phyloP scores from a whole-genome alignment of 2,888 invertebrate genomes.

The Baccha elongata region DNA sequence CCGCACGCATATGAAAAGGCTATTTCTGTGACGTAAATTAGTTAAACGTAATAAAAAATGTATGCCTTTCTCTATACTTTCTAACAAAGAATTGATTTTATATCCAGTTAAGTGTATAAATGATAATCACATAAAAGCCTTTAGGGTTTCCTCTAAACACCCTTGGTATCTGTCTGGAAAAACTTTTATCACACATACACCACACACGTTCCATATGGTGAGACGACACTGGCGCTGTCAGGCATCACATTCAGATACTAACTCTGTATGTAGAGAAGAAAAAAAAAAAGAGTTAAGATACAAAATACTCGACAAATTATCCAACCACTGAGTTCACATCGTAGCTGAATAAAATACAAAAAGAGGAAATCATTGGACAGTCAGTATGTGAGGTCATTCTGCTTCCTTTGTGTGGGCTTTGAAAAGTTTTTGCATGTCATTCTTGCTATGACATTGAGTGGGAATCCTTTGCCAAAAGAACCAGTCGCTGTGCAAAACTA shows the following conservation, averaged over 20 bases:
- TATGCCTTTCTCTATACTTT: not conserved
- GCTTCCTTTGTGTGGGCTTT: conserved; percentile 18
- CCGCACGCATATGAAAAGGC: not conserved
- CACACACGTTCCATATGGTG: not conserved
- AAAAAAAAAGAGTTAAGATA: conserved; percentile 28
- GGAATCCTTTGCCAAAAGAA: not conserved
- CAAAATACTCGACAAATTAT: conserved; percentile 37
- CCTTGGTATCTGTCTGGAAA: conserved; percentile 18
- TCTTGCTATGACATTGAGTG: not conserved
- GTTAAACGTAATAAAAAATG: conserved; percentile 17
- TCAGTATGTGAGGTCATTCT: conserved; percentile 50
- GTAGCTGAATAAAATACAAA: conserved; percentile 2
- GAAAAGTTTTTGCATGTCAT: conserved; percentile 1
- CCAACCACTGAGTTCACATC: conserved; percentile 8
- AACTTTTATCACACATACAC: conserved; percentile 16
- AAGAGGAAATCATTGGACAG: conserved; percentile 16
- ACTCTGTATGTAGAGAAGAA: not conserved
- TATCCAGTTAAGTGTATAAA: conserved; percentile 44
- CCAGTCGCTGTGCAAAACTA: not conserved
- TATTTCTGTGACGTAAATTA: conserved; percentile 33
- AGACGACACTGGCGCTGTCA: not conserved
- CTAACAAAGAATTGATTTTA: conserved; percentile 35
- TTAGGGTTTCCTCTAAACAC: conserved; percentile 25
- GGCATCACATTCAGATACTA: conserved; percentile 4
- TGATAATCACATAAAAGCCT: conserved; percentile 39